Base-by-base conservation (phyloP, 2,113 vertebrate genomes). In the Hippocampus barbouri region DNA sequence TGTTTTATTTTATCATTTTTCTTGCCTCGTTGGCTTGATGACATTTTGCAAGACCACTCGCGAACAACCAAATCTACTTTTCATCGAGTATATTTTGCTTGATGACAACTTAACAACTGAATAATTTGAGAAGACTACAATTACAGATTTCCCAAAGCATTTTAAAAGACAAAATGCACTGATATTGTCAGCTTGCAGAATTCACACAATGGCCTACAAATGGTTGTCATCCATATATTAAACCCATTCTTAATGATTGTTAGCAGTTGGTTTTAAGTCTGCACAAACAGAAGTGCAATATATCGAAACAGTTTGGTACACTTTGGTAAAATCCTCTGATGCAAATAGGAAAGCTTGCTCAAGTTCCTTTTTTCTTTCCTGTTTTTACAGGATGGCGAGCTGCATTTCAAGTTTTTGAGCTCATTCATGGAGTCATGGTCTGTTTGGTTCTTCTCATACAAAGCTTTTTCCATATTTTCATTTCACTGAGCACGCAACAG, bases 391-490 rank as follows among this genome's bases (percentile, higher is more conserved):
- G 94, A 96, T 77, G 92, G 93, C 5, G 83, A 92, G 79, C 87
- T 97, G 61, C 91, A 95, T 70, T 97, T 96, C 87, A 91, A 90
- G 72, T 97, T 98, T 90, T 91, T 98, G 85, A 92, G 81, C 79
- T 93, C 91, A 77, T 93, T 98, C 56, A 92, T 98, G 78, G 93
- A 95, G 83, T 93, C 93, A 0, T 93, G 95, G 97, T 98, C 27
- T 71, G 21, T 23, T 3, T 51, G 27, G 9, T 40, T 34, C 0
- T n/a, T 27, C 25, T 43, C 2, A 27, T 38, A 1, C 72, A 38
- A 54, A 47, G 5, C 30, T 16, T 57, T 49, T 23, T 3, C 54
- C 15, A 23, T 18, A 1, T 70, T 10, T 38, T n/a, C 20, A 20
- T 45, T 16, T 74, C 41, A 21, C 4, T 0, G 59, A 38, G 7